phyloP scores from a whole-genome alignment of 2,113 vertebrate genomes.

The Hypomesus transpacificus region DNA sequence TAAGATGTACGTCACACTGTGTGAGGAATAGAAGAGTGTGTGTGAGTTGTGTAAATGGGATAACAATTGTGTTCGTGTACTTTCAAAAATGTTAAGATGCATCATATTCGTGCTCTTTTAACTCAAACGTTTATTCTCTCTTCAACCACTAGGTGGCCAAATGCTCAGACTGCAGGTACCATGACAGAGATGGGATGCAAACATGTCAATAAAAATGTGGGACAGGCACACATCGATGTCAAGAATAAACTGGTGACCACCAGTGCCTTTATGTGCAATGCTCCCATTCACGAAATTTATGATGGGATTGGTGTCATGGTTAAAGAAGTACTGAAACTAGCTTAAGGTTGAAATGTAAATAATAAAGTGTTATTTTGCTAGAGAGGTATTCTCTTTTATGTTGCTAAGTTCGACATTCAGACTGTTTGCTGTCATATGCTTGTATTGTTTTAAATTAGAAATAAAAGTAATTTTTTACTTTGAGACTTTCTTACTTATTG shows the following conservation, averaged over 20 bases:
- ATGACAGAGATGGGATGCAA: slow-evolving; percentile 79
- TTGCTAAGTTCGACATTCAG: too few relatives aligned
- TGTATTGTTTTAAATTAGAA: too few relatives aligned
- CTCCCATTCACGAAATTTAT: slow-evolving; percentile 75
- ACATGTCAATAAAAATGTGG: slow-evolving; percentile 76
- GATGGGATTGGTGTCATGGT: slow-evolving; percentile 81
- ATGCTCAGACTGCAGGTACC: slow-evolving; percentile 68
- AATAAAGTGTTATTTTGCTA: too few relatives aligned
- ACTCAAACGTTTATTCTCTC: background rate
- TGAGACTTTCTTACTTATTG: too few relatives aligned
- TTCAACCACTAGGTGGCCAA: slow-evolving; percentile 72
- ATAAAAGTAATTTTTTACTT: too few relatives aligned
- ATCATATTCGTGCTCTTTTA: background rate
- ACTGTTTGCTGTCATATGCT: too few relatives aligned
- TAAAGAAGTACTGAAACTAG: slow-evolving; percentile 74
- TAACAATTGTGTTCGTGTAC: background rate
- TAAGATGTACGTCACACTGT: slow-evolving; percentile 47
- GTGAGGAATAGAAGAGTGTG: background rate
- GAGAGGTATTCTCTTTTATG: too few relatives aligned
- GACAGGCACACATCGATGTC: slow-evolving; percentile 73
- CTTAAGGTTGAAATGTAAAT: slow-evolving; percentile 39
- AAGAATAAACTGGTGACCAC: slow-evolving; percentile 82
- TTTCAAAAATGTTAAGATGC: too few relatives aligned
- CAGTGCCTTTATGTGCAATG: slow-evolving; percentile 83
- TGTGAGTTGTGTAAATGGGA: background rate